A percentile compares a stretch with the other conserved stretches of the same genome.
Evolutionary conservation across 2,888 invertebrate species (phyloP).

Genomic region (Eugnorisma glareosa): DNA sequence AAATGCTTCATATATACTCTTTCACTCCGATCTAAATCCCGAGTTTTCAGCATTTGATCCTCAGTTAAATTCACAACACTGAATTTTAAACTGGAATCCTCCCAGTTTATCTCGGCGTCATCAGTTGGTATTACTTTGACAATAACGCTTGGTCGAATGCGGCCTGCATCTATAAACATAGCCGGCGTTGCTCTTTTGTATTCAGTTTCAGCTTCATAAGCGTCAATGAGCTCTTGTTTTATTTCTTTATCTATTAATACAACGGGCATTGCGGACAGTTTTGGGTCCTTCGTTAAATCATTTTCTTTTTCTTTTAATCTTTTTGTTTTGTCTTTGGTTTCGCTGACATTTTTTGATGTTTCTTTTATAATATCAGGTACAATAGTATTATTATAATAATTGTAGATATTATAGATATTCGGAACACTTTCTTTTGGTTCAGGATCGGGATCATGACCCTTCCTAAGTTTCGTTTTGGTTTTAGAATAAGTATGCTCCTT

Average conservation of each 20-base stretch:
- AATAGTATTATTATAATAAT: background rate
- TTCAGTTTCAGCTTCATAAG: background rate
- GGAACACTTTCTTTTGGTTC: background rate
- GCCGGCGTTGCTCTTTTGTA: background rate
- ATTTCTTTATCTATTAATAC: background rate
- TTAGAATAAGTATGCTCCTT: background rate
- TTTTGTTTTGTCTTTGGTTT: too few species aligned
- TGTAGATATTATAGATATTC: background rate
- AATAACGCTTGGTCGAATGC: background rate
- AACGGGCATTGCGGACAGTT: background rate
- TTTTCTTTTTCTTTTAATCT: background rate
- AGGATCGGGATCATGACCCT: background rate
- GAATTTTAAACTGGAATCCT: background rate
- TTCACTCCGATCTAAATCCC: background rate
- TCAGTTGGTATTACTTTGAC: background rate
- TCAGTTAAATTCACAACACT: background rate
- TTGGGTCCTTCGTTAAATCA: background rate
- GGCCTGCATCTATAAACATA: background rate
- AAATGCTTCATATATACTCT: background rate
- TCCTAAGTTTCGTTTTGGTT: background rate
- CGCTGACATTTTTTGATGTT: background rate
- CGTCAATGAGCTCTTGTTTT: background rate
- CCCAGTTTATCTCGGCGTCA: background rate
- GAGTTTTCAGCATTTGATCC: background rate
- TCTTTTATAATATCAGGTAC: background rate